A percentile compares a stretch with the other conserved stretches of the same genome.
Conservation (phyloP, 2,797 vertebrate genomes). For the Tangara arthus region DNA sequence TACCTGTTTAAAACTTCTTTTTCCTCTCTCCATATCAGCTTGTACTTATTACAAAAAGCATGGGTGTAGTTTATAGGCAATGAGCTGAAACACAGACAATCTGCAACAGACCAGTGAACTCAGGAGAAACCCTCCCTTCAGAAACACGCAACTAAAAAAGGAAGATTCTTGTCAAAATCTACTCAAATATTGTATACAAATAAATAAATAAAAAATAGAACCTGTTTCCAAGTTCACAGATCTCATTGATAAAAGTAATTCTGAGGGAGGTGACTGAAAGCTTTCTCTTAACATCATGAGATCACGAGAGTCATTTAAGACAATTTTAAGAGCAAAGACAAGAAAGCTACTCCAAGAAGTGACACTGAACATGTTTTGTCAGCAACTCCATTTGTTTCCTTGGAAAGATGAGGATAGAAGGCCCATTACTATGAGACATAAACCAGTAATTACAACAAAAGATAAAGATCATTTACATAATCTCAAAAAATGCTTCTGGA, state of each 20-base stretch:
- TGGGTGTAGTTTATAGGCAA: neutral
- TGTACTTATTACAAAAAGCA: neutral
- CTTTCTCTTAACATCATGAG: neutral
- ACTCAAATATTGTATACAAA: neutral
- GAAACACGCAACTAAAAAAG: accelerated
- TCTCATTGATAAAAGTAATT: neutral
- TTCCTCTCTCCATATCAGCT: neutral
- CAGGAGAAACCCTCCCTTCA: neutral
- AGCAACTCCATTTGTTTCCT: neutral
- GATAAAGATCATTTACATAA: neutral
- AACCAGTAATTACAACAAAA: neutral
- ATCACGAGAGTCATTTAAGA: neutral
- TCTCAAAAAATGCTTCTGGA: neutral
- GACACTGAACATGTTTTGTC: neutral
- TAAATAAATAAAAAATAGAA: neutral
- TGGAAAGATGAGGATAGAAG: neutral
- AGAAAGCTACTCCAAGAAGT: neutral
- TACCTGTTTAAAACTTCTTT: neutral
- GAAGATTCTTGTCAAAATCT: neutral
- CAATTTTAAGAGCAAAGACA: neutral
- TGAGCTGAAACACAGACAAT: neutral
- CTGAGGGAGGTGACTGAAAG: neutral
- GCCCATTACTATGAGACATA: neutral
- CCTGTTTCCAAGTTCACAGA: neutral
- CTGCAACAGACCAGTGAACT: accelerated